Evolutionary conservation across 2,888 invertebrate genomes (phyloP), one percentile per base, ranked within the genome.

Genomic region (Pycnomerus fuliginosus): DNA sequence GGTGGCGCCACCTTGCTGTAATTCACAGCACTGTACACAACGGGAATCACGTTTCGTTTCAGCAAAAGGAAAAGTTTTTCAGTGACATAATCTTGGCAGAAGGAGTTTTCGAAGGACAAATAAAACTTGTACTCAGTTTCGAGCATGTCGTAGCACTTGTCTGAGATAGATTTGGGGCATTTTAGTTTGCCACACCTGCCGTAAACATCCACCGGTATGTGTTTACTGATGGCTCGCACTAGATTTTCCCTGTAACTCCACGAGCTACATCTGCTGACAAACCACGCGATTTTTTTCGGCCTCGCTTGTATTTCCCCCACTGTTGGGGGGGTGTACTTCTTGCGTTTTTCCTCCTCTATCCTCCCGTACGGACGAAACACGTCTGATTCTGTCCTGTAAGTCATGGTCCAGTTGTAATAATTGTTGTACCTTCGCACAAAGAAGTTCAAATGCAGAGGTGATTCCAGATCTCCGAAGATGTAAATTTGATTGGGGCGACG

Each of bases 181-280:
- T 55, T 65, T 2, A 67, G 52, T 0, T 56, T 50, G 1, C 83
- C 82, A 61, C 85, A 86, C 1, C 59, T 60, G 10, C 84, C 85
- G 57, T 74, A 83, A 11, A 83, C 72, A 60, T 83, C 82, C n/a
- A 85, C 76, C 1, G 70, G 52, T 11, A 86, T 75, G 60, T 78
- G 69, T 44, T 76, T 74, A 31, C 74, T 69, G 28, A 88, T 64
- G 42, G 75, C 77, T 37, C 62, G 38, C 2, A 71, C 73, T 39
- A 76, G 64, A 7, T 64, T 30, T 42, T 74, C 71, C 11, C 80
- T 69, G 11, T 64, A 58, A 38, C 77, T 76, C 5, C 63, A 48
- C 1, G 75, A 70, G 2, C 62, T 7, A 52, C 80, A 80, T 50
- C 78, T 75, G 15, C 78, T 79, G 4, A 77, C 77, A 52, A 79